Conservation (phyloP, 2,113 vertebrate species). For the Indicator maculatus region DNA sequence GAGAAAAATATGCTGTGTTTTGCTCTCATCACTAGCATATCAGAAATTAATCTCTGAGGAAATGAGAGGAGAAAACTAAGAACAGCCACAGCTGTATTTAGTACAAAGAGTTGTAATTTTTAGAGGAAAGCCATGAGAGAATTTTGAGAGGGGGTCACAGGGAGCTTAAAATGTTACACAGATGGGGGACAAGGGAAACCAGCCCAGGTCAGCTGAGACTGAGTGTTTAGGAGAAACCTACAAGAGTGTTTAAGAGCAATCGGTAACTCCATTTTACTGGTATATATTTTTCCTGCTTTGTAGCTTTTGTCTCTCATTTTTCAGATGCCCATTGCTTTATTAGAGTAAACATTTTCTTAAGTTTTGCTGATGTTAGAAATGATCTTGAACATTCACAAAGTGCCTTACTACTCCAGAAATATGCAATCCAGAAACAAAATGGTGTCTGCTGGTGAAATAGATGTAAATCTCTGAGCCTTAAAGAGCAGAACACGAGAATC, state of each 20-base stretch:
- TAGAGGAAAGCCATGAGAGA: neutral
- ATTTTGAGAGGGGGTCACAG: neutral
- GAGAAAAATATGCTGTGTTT: neutral
- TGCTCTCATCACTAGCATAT: neutral
- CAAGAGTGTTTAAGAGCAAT: neutral
- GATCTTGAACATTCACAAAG: too few species aligned
- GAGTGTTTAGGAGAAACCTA: neutral
- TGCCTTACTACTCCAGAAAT: too few species aligned
- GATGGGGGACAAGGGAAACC: neutral
- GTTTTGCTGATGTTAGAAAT: too few species aligned
- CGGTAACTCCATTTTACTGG: neutral
- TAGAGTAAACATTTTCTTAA: too few species aligned
- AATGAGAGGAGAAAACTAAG: neutral
- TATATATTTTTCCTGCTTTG: neutral
- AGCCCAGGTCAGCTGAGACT: neutral
- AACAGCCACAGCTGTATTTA: neutral
- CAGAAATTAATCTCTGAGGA: neutral
- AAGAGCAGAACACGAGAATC: neutral
- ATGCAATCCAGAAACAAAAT: neutral
- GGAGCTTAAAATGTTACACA: neutral
- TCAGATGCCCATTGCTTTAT: too few species aligned
- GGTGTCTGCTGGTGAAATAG: neutral
- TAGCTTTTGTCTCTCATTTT: neutral
- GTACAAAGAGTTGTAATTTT: neutral
- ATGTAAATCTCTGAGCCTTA: neutral